These are phyloP conservation scores for Pseudolaguvia tuberculata DNA, from an alignment of 2,113 vertebrate genomes.

Conservation along the genomic window DNA sequence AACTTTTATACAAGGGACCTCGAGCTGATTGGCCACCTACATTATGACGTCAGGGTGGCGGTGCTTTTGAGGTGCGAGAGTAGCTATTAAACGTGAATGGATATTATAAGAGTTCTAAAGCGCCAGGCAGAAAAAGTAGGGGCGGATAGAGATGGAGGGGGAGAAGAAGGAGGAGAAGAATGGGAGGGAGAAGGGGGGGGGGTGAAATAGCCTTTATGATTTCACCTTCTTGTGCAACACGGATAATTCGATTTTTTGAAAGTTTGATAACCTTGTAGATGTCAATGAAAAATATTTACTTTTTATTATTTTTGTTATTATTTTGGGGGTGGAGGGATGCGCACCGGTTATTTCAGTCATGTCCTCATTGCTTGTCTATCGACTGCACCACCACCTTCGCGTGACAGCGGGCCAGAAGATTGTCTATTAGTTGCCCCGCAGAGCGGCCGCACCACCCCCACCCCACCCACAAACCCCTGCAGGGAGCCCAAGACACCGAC, in stretches of 20 bases:
- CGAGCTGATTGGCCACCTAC: constrained; percentile 61
- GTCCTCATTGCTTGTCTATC: background rate
- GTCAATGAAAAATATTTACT: too few relatives aligned
- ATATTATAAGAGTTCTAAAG: background rate
- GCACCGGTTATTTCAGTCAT: background rate
- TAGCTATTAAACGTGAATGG: constrained; percentile 21
- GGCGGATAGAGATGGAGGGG: background rate
- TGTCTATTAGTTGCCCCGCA: constrained; percentile 15
- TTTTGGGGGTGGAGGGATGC: too few relatives aligned
- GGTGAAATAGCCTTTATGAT: background rate
- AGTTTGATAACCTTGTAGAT: background rate
- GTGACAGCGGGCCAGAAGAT: constrained; percentile 7
- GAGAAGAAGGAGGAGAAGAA: too few relatives aligned
- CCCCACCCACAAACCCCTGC: constrained; percentile 15
- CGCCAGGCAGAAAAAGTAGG: background rate
- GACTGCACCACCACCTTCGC: constrained; percentile 9
- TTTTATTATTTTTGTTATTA: too few relatives aligned
- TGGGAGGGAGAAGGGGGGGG: background rate
- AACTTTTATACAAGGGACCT: constrained; percentile 63
- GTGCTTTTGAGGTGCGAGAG: constrained; percentile 22
- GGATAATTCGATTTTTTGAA: background rate
- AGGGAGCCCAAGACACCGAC: background rate
- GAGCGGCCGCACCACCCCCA: constrained; percentile 25
- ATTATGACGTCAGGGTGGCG: constrained; percentile 50
- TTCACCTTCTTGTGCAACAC: background rate